Evolutionary conservation across 2,888 invertebrate species (phyloP), one percentile per base, ranked within the genome.

Genomic region (Plebejus argus): DNA sequence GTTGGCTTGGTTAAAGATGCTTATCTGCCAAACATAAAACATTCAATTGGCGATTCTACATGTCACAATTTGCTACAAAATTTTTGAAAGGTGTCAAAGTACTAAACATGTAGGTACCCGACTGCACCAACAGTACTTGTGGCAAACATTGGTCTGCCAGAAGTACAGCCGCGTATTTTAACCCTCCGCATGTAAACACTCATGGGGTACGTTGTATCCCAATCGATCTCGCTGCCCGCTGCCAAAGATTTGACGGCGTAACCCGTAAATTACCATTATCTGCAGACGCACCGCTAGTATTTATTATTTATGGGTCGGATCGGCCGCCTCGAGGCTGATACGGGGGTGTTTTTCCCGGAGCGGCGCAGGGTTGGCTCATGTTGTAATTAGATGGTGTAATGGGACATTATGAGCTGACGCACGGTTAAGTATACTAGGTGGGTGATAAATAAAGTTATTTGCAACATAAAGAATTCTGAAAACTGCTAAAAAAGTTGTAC

Each of bases 241-340:
- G 90, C 90, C 91, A 91, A 90, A 90, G 91, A 89, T 90, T 89
- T 92, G 92, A 92, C 91, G 90, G 85, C 88, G 71, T 86, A 86
- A 87, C 86, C 88, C 91, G 92, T 94, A 94, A 93, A 93, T 94
- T 93, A 94, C 93, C 91, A 94, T 93, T 94, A 94, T 94, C 94
- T 93, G 88, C 91, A 92, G 93, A 92, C 92, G 90, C 88, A 88
- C 91, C 86, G 90, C 90, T 92, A 90, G 89, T 91, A 90, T 93
- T 94, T 94, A 94, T 94, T 94, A 94, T 94, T 94, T 94, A 94
- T 94, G 93, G 91, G 90, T 83, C 89, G 91, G 89, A 91, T 90
- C 89, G 91, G 86, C 88, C 89, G 90, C 91, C 91, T 83, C 88
- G 86, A 90, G 90, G 86, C 84, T 84, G 87, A 82, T 79, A 85